Percentiles rank a stretch among this genome's conserved stretches.
These are phyloP conservation scores for Xylocopa sonorina DNA, from an alignment of 1,140 invertebrate species.

Conservation along the genomic window DNA sequence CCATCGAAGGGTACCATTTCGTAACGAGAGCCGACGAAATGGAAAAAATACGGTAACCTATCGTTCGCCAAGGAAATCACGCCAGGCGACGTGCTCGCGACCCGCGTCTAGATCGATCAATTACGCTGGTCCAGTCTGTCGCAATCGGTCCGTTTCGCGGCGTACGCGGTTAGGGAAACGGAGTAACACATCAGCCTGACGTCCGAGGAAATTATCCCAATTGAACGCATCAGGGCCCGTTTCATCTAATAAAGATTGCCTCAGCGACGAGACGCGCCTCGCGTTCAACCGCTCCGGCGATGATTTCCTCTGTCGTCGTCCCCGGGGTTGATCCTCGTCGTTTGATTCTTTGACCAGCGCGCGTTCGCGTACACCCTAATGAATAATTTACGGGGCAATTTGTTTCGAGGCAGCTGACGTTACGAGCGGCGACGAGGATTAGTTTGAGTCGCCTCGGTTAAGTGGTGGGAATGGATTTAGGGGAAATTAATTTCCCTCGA, in stretches of 20 bases:
- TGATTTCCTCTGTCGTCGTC: slow-evolving; percentile 1
- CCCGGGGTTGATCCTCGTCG: background rate
- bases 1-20: slow-evolving; percentile 4
- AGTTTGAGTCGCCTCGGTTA: background rate
- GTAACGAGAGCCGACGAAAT: background rate
- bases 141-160: slow-evolving; percentile 14
- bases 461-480: background rate
- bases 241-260: slow-evolving; percentile 46
- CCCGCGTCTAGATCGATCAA: slow-evolving; percentile 38
- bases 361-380: background rate
- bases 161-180: background rate
- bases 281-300: slow-evolving; percentile 16
- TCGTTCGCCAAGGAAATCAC: background rate
- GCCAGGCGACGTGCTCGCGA: background rate
- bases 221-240: slow-evolving; percentile 30
- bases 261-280: background rate
- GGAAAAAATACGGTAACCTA: background rate
- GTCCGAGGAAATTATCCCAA: slow-evolving; percentile 20
- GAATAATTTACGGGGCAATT: background rate
- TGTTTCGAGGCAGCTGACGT: background rate
- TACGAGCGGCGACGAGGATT: background rate
- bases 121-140: slow-evolving; percentile 32
- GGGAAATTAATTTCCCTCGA: background rate
- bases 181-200: slow-evolving; percentile 34
- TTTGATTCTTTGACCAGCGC: background rate